These are phyloP conservation scores for Drosophila subpulchrella DNA, from an alignment of 1,140 invertebrate species.

Conservation along the genomic window DNA sequence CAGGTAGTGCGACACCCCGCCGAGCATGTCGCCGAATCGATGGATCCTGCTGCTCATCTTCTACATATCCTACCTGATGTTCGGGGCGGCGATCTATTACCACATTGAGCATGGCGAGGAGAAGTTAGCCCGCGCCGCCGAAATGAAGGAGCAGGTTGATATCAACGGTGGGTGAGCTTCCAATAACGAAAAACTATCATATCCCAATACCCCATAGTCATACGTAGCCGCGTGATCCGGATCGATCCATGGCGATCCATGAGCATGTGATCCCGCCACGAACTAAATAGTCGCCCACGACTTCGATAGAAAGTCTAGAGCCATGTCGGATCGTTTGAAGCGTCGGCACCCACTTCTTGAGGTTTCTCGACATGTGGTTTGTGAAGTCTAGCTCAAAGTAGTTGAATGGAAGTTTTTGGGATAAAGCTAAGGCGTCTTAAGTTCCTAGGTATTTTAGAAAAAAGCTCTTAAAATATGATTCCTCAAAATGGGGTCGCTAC, in stretches of 20 bases:
- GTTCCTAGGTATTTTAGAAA: not conserved
- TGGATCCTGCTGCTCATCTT: slow-evolving; percentile 90
- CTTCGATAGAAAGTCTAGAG: slow-evolving; percentile 22
- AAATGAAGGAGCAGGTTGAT: slow-evolving; percentile 87
- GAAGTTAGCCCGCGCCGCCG: slow-evolving; percentile 85
- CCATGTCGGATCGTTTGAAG: slow-evolving; percentile 9
- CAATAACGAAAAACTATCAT: not conserved
- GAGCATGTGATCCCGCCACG: slow-evolving; percentile 53
- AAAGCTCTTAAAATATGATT: not conserved
- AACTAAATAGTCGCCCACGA: slow-evolving; percentile 68
- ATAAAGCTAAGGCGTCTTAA: not conserved
- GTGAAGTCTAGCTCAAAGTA: not conserved
- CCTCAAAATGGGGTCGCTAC: not conserved
- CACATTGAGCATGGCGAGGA: slow-evolving; percentile 90
- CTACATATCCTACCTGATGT: slow-evolving; percentile 90
- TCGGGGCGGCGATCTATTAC: slow-evolving; percentile 92
- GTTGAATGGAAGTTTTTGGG: not conserved
- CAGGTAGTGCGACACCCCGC: slow-evolving; percentile 54
- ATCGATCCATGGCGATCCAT: not conserved
- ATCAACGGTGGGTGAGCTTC: slow-evolving; percentile 88
- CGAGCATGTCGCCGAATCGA: slow-evolving; percentile 91
- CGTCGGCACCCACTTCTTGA: slow-evolving; percentile 21
- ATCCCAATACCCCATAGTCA: not conserved
- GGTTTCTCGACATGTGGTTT: not conserved
- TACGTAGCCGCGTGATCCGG: slow-evolving; percentile 30